These are phyloP conservation scores for Lithobates pipiens DNA, from an alignment of 2,797 vertebrate genomes.

Conservation along the genomic window DNA sequence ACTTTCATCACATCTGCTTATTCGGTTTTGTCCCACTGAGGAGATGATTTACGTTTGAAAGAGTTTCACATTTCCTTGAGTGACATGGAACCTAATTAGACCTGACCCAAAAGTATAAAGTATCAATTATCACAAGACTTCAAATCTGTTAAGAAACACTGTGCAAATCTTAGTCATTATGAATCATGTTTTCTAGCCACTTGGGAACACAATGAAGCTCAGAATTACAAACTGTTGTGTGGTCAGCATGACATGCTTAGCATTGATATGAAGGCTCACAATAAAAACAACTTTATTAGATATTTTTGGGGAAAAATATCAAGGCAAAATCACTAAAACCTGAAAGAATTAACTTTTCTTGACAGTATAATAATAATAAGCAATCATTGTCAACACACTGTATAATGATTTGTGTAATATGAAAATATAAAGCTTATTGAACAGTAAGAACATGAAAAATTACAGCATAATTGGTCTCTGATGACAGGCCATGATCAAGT, in stretches of 20 bases:
- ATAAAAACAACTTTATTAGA: neutral
- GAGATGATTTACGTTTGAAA: conserved; percentile 19
- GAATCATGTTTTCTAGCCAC: neutral
- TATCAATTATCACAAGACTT: conserved; percentile 40
- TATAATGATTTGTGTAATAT: neutral
- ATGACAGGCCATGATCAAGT: too few relatives aligned
- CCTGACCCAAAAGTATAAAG: conserved; percentile 45
- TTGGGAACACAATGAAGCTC: conserved; percentile 34
- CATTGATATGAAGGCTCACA: neutral
- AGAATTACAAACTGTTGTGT: conserved; percentile 12
- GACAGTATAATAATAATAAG: neutral
- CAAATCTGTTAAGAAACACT: conserved; percentile 44
- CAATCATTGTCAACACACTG: neutral
- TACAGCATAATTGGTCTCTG: too few relatives aligned
- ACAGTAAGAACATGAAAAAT: too few relatives aligned
- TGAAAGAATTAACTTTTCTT: neutral
- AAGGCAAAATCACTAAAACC: neutral
- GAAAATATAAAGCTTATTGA: too few relatives aligned
- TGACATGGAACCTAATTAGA: conserved; percentile 54
- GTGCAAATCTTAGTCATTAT: conserved; percentile 26
- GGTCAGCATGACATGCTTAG: neutral
- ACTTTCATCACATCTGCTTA: conserved; percentile 47
- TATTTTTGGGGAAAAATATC: neutral
- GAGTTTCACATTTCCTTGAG: conserved; percentile 52
- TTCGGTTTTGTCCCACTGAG: conserved; percentile 21